Evolutionary conservation across 2,113 vertebrate genomes (phyloP).

Genomic region (Sturnira hondurensis): DNA sequence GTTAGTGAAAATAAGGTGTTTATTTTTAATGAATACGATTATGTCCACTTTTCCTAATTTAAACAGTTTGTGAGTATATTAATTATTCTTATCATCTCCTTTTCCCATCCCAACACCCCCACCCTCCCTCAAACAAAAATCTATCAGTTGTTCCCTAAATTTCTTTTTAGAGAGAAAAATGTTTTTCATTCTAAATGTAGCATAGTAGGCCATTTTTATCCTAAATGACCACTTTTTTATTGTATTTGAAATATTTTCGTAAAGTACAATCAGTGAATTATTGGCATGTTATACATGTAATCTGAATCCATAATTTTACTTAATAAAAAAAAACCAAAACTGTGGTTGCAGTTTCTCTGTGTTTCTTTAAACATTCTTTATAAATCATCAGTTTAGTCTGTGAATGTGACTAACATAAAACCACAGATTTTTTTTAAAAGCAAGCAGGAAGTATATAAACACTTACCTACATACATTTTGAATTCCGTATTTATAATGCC

Average conservation of each 20-base stretch:
- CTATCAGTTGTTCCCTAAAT: background rate
- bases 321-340: background rate
- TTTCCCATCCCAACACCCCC: background rate
- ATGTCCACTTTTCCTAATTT: background rate
- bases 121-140: background rate
- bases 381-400: background rate
- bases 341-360: background rate
- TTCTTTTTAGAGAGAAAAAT: constrained; percentile 5
- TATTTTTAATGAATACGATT: background rate
- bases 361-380: background rate
- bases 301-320: background rate
- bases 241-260: background rate
- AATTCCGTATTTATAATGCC: background rate
- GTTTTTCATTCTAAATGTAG: background rate
- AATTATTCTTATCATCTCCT: background rate
- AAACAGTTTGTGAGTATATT: background rate
- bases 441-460: background rate
- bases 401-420: background rate
- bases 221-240: background rate
- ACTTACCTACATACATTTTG: background rate
- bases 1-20: background rate
- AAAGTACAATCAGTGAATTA: background rate
- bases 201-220: background rate
- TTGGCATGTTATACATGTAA: background rate
- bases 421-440: background rate